These are phyloP conservation scores for Venusia cambrica DNA, from an alignment of 2,888 invertebrate genomes.

Conservation along the genomic window DNA sequence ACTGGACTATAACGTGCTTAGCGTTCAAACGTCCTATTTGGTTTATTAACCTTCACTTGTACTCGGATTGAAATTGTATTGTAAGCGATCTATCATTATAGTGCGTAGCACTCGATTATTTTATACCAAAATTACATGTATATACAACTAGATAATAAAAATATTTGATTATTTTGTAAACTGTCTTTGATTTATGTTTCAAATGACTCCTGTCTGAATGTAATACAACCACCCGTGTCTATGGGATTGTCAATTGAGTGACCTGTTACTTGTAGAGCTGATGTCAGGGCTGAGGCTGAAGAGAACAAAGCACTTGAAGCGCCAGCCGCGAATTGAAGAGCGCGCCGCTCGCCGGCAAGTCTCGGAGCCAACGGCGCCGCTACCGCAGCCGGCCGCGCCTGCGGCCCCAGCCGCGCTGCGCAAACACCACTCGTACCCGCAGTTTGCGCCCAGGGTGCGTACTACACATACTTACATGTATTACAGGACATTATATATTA, in stretches of 20 bases:
- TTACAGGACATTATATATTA: no score
- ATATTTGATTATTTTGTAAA: conserved; percentile 60
- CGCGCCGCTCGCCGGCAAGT: conserved; percentile 49
- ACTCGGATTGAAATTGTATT: not conserved
- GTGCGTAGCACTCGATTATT: conserved; percentile 62
- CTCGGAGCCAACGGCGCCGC: conserved; percentile 48
- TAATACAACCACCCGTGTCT: not conserved
- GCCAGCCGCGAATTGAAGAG: conserved; percentile 59
- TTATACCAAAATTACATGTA: conserved; percentile 54
- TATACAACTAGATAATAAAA: conserved; percentile 50
- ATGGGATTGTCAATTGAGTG: not conserved
- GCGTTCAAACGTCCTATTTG: not conserved
- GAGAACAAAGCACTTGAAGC: conserved; percentile 54
- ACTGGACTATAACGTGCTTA: no score
- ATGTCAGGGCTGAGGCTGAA: conserved; percentile 38
- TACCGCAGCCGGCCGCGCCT: conserved; percentile 26
- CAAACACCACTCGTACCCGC: conserved; percentile 69
- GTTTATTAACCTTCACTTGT: not conserved
- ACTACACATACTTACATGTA: not conserved
- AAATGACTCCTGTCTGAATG: no score
- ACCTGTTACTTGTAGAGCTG: conserved; percentile 9
- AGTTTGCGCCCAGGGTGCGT: conserved; percentile 51
- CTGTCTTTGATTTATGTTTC: conserved; percentile 36
- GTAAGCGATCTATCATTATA: conserved; percentile 27
- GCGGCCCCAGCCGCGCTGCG: conserved; percentile 42